A percentile compares a stretch with the other conserved stretches of the same genome.
These are phyloP conservation scores for Drosophila quadrilineata DNA, from an alignment of 1,140 invertebrate species.

Conservation along the genomic window DNA sequence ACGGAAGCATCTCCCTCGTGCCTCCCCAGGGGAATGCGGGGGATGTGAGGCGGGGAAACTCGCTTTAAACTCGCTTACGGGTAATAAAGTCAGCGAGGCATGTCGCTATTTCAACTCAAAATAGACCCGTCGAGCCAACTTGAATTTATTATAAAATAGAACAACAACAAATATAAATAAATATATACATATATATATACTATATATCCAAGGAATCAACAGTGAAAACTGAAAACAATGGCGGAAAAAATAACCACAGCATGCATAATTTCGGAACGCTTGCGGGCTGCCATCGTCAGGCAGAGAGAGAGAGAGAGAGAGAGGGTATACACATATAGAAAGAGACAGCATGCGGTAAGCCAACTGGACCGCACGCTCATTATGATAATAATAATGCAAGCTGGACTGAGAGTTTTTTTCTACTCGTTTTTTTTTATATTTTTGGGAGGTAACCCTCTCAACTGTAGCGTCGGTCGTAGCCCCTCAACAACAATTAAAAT, in stretches of 20 bases:
- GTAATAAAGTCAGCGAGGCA: slow-evolving; percentile 68
- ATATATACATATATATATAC: no score
- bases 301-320: neutral
- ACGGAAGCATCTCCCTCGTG: neutral
- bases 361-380: slow-evolving; percentile 53
- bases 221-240: slow-evolving; percentile 52
- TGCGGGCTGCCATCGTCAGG: slow-evolving; percentile 41
- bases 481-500: slow-evolving; percentile 77
- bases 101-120: slow-evolving; percentile 70
- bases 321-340: neutral
- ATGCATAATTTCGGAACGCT: slow-evolving; percentile 72
- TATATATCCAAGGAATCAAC: slow-evolving; percentile 17
- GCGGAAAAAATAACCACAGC: slow-evolving; percentile 60
- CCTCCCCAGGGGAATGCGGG: no score
- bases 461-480: slow-evolving; percentile 54
- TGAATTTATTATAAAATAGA: slow-evolving; percentile 55
- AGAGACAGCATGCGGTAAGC: neutral
- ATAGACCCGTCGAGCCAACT: slow-evolving; percentile 65
- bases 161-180: no score
- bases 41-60: slow-evolving; percentile 1
- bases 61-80: slow-evolving; percentile 63
- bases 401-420: slow-evolving; percentile 34
- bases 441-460: neutral
- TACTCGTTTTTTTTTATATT: neutral
- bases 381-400: slow-evolving; percentile 73